Conservation (phyloP, 2,797 vertebrate genomes). For the Platyrinchus mystaceus region DNA sequence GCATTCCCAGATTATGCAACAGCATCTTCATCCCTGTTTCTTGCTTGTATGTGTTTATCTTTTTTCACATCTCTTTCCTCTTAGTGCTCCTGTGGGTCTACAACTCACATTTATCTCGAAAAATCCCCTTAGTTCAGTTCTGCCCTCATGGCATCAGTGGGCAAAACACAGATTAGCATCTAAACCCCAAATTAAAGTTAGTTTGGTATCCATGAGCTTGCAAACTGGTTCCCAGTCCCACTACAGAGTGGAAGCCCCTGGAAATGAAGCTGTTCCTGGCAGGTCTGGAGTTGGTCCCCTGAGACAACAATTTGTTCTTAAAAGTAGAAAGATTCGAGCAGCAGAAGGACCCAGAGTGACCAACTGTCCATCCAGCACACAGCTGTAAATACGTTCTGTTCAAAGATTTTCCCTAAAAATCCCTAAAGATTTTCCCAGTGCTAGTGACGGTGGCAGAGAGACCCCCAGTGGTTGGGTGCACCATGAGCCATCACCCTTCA, state of each 20-base stretch:
- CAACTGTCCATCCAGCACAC: not conserved
- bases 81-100: not conserved
- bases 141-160: not conserved
- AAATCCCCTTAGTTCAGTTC: not conserved
- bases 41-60: not conserved
- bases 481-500: not conserved
- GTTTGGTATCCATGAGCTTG: fast-evolving
- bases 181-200: not conserved
- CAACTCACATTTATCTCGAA: not conserved
- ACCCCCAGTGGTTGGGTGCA: slow-evolving; percentile 19
- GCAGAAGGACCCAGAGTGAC: not conserved
- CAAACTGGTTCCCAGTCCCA: not conserved
- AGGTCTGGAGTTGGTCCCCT: not conserved
- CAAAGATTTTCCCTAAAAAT: not conserved
- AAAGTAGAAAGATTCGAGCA: not conserved
- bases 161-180: not conserved
- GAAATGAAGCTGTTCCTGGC: not conserved
- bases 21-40: not conserved
- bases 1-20: not conserved
- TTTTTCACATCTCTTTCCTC: not conserved
- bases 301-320: not conserved
- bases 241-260: not conserved
- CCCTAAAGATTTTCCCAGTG: not conserved
- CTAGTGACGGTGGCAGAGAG: not conserved
- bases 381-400: not conserved